phyloP scores from a whole-genome alignment of 2,888 invertebrate genomes.

The Cataglyphis albicans region DNA sequence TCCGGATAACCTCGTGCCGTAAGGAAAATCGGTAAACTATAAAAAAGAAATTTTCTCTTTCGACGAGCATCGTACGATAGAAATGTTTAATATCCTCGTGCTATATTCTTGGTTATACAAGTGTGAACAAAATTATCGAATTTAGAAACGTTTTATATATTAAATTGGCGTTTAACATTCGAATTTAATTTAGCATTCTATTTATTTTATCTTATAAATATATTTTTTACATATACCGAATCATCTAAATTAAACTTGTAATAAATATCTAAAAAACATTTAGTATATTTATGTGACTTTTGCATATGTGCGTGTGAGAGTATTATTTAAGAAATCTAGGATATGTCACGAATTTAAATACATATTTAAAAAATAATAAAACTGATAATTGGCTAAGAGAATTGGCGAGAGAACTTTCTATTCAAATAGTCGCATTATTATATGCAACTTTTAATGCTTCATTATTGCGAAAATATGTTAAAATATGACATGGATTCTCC shows the following conservation, averaged over 20 bases:
- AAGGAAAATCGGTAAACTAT: constrained; percentile 67
- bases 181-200: background rate
- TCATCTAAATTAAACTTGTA: background rate
- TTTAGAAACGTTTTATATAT: background rate
- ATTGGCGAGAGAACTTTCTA: background rate
- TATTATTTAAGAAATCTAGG: background rate
- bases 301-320: background rate
- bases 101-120: background rate
- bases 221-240: background rate
- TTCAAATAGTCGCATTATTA: background rate
- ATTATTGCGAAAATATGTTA: background rate
- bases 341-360: background rate
- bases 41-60: constrained; percentile 20
- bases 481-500: background rate
- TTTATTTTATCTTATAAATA: background rate
- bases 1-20: constrained; percentile 67
- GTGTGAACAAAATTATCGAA: background rate
- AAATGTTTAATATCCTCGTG: background rate
- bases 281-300: too few species aligned
- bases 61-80: background rate
- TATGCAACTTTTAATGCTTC: background rate
- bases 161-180: background rate
- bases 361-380: background rate
- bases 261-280: background rate
- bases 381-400: background rate